Evolutionary conservation across 2,797 vertebrate genomes (phyloP).

Genomic region (Pyrocephalus nanus): DNA sequence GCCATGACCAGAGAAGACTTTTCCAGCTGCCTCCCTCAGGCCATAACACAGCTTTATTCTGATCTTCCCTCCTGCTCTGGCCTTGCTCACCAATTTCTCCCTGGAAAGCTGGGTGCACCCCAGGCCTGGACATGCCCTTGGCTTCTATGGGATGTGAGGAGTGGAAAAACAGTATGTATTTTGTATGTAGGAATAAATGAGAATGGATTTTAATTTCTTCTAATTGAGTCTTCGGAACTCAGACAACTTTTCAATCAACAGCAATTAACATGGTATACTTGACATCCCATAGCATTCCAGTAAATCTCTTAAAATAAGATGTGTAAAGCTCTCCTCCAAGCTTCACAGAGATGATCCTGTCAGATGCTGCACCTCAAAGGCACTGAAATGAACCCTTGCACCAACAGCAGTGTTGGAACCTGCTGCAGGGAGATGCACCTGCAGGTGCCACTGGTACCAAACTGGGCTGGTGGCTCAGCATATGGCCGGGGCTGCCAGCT

Average conservation of each 20-base stretch:
- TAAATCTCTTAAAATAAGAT: slow-evolving; percentile 61
- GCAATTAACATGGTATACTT: slow-evolving; percentile 48
- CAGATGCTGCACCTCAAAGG: background rate
- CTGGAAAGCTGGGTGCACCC: background rate
- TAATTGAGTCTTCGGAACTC: slow-evolving; percentile 70
- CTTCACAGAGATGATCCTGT: slow-evolving; percentile 12
- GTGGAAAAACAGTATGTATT: slow-evolving; percentile 8
- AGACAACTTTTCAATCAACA: slow-evolving; percentile 73
- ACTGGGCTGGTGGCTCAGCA: background rate
- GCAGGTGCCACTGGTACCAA: background rate
- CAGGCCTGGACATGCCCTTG: background rate
- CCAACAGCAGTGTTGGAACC: background rate
- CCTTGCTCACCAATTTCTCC: background rate
- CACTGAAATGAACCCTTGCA: background rate
- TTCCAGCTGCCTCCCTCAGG: background rate
- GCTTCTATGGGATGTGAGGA: background rate
- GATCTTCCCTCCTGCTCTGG: background rate
- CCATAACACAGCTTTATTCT: background rate
- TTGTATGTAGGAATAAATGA: slow-evolving; percentile 62
- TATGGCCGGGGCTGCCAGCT: background rate
- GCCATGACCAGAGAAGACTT: background rate
- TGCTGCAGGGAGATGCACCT: too few species aligned
- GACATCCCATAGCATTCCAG: slow-evolving; percentile 73
- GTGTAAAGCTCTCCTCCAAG: slow-evolving; percentile 9
- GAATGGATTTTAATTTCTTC: slow-evolving; percentile 70